Evolutionary conservation across 2,888 invertebrate species (phyloP), one percentile per base, ranked within the genome.

Genomic region (Adelphocoris suturalis): DNA sequence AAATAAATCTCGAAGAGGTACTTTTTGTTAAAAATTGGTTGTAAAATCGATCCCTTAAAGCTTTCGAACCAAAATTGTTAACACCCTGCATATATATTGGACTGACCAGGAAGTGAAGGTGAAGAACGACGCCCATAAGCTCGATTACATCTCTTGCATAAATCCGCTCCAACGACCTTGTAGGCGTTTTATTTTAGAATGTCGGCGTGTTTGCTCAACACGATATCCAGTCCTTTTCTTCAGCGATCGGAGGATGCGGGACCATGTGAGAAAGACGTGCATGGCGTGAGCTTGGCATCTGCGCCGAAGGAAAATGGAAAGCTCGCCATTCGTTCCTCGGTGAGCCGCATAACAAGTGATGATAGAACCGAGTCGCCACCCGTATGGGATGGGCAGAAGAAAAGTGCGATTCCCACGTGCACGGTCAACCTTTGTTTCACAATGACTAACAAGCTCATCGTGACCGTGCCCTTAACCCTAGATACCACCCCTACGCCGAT

Each of bases 111-210:
- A 78, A 78, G 78, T 78, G 46, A 78, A 78, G 46, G 78, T 11
- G 11, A 12, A 27, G 19, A 68, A 37, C 78, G 37, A 78, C 46
- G 78, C 78, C 78, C 78, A 78, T 78, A 78, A 78, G 78, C 78
- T 78, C 46, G 47, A 78, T 78, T 78, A 78, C 78, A 78, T 78
- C 78, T 78, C 78, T 78, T 78, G 78, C 78, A 78, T 78, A 78
- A 78, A 78, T 46, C 78, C 78, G 7, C 47, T 46, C 78, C 47
- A 46, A 78, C 19, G 78, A 46, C 78, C 78, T 78, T 78, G 78
- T 0, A 3, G 78, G 68, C 47, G 46, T 46, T 78, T 37, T 78
- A 46, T 78, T 46, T 78, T 78, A 78, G 78, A 78, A 78, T 47
- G 78, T 78, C 78, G 23, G 68, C 68, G 46, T 78, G 78, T 47